A percentile compares a stretch with the other conserved stretches of the same genome.
These are phyloP conservation scores for Anguilla japonica DNA, from an alignment of 2,113 vertebrate species.

Conservation along the genomic window DNA sequence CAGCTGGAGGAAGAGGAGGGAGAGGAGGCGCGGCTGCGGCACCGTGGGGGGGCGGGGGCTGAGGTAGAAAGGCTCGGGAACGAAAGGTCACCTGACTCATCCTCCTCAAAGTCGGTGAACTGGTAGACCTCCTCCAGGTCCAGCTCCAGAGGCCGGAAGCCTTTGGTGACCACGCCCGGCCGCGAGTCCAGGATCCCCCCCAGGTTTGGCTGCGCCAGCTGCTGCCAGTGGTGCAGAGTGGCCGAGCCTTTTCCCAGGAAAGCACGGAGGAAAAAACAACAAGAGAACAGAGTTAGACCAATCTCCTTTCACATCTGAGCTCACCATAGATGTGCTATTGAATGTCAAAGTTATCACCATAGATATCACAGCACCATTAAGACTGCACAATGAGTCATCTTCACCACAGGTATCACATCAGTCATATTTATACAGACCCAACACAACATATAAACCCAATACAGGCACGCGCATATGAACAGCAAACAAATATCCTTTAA, in stretches of 20 bases:
- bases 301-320: background rate
- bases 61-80: conserved; percentile 75
- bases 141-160: conserved; percentile 86
- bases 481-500: background rate
- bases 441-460: background rate
- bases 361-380: background rate
- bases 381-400: background rate
- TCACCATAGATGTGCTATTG: background rate
- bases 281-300: background rate
- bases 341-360: no score
- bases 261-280: background rate
- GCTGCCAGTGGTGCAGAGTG: conserved; percentile 98
- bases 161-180: conserved; percentile 95
- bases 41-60: conserved; percentile 69
- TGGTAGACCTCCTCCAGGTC: conserved; percentile 90
- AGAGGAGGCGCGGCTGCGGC: conserved; percentile 82
- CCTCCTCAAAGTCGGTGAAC: conserved; percentile 94
- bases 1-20: conserved; percentile 65
- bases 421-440: background rate
- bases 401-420: background rate
- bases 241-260: conserved; percentile 78
- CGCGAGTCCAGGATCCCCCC: conserved; percentile 90
- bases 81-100: conserved; percentile 84
- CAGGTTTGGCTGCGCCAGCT: conserved; percentile 94
- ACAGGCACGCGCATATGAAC: background rate